Conservation (phyloP, 1,140 invertebrate species). For the Oreohelix idahoensis region DNA sequence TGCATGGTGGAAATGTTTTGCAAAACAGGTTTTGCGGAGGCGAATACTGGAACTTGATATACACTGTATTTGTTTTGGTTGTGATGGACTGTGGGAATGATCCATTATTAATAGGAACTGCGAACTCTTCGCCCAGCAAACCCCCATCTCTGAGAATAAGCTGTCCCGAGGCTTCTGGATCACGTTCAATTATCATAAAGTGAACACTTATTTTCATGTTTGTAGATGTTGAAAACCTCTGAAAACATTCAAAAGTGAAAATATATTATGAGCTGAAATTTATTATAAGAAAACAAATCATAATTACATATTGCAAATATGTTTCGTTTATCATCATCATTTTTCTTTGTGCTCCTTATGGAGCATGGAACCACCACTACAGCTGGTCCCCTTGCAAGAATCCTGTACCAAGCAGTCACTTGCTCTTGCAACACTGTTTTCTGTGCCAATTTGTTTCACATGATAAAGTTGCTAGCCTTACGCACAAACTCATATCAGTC, state of each 20-base stretch:
- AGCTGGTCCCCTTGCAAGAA: no score
- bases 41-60: conserved; percentile 54
- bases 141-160: conserved; percentile 61
- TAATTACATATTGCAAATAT: no score
- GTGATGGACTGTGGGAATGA: conserved; percentile 68
- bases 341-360: no score
- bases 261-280: background rate
- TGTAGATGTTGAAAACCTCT: conserved; percentile 57
- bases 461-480: no score
- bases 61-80: conserved; percentile 52
- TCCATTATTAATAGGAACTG: conserved; percentile 62
- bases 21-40: conserved; percentile 49
- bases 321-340: no score
- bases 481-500: no score
- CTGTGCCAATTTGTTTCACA: no score
- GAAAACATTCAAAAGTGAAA: background rate
- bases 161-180: conserved; percentile 55
- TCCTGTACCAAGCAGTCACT: no score
- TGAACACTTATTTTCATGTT: conserved; percentile 63
- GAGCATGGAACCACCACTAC: no score
- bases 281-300: no score
- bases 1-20: conserved; percentile 57
- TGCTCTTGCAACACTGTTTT: no score
- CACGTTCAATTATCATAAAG: conserved; percentile 66
- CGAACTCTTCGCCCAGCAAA: background rate